Evolutionary conservation across 2,797 vertebrate species (phyloP).

Genomic region (Fratercula arctica): DNA sequence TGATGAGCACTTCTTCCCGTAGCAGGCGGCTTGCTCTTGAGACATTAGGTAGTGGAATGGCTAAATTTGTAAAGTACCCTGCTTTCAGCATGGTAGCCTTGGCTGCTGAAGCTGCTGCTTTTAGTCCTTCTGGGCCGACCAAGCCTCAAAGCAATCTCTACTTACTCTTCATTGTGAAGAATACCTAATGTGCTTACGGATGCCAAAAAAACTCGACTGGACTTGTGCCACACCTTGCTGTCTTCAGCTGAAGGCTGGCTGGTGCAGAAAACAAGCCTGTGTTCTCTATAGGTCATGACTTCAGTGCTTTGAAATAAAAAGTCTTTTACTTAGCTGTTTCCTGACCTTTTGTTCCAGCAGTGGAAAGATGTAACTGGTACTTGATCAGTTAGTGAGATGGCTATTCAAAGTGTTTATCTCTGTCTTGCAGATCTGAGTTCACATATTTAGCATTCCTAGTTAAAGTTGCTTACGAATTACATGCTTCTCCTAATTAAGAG

Average conservation of each 20-base stretch:
- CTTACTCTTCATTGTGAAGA: neutral
- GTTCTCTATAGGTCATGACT: neutral
- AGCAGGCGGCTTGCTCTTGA: neutral
- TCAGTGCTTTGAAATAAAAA: neutral
- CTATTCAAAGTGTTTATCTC: neutral
- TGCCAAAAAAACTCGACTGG: neutral
- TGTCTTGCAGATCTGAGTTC: neutral
- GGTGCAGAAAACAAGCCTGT: neutral
- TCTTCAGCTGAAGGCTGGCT: neutral
- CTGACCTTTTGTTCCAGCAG: neutral
- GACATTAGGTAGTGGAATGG: neutral
- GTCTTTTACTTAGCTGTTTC: neutral
- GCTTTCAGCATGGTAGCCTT: neutral
- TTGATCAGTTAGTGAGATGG: neutral
- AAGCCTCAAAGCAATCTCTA: neutral
- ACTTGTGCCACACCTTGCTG: neutral
- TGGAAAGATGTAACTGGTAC: neutral
- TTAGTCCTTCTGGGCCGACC: neutral
- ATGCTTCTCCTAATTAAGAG: neutral
- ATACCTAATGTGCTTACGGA: neutral
- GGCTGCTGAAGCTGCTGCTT: neutral
- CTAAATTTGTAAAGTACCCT: neutral
- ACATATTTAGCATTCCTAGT: neutral
- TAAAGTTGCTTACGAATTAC: neutral
- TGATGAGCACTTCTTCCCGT: neutral